Evolutionary conservation across 2,797 vertebrate species (phyloP).

Genomic region (Dendrocincla tyrannina): DNA sequence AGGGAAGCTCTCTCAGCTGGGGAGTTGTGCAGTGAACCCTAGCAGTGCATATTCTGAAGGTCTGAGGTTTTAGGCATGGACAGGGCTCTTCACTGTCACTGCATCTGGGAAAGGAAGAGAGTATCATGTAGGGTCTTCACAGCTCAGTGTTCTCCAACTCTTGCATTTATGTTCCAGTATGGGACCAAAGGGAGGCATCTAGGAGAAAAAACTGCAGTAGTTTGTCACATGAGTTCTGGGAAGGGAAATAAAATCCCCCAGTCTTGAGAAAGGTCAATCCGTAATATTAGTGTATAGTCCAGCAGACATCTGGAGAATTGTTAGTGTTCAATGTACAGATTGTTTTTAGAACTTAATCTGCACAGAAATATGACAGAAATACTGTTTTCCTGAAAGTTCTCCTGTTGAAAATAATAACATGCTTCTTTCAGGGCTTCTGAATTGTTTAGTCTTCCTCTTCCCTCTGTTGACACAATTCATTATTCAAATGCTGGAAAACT

Average conservation of each 20-base stretch:
- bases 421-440: neutral
- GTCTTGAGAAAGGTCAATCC: neutral
- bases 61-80: neutral
- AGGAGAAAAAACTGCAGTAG: neutral
- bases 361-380: neutral
- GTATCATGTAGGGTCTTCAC: rapidly evolving
- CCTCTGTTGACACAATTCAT: neutral
- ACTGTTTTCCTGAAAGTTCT: neutral
- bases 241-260: neutral
- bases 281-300: neutral
- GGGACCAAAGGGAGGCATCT: neutral
- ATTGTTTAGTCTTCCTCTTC: neutral
- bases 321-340: neutral
- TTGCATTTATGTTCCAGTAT: neutral
- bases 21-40: neutral
- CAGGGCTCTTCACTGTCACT: neutral
- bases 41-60: neutral
- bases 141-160: neutral
- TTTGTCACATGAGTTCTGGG: neutral
- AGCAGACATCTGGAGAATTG: neutral
- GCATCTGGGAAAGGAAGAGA: neutral
- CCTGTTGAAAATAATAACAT: neutral
- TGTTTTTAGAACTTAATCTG: neutral
- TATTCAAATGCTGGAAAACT: neutral
- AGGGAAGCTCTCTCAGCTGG: neutral